These are phyloP conservation scores for Pangasius djambal DNA, from an alignment of 2,797 vertebrate genomes.

Conservation along the genomic window DNA sequence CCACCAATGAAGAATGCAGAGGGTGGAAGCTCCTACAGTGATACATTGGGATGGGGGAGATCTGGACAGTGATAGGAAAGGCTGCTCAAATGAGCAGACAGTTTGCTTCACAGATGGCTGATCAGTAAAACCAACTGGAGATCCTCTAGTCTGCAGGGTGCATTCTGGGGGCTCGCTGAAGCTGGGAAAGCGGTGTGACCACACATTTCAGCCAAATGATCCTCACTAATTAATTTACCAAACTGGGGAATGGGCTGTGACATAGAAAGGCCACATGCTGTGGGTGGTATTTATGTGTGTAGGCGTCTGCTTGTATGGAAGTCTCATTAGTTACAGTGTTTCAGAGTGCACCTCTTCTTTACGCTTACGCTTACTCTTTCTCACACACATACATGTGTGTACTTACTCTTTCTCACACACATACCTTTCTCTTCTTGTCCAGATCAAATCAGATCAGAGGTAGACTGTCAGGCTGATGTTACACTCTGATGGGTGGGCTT, in stretches of 20 bases:
- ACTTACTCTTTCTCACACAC: constrained; percentile 4
- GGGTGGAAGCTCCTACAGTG: constrained; percentile 33
- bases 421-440: background rate
- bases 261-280: constrained; percentile 30
- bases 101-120: constrained; percentile 79
- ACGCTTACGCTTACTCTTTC: background rate
- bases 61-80: constrained; percentile 71
- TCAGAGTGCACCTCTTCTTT: background rate
- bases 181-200: constrained; percentile 32
- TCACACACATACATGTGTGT: background rate
- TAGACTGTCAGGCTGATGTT: constrained; percentile 27
- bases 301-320: constrained; percentile 8
- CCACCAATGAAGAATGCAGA: constrained; percentile 7
- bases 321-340: background rate
- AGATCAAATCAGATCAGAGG: constrained; percentile 42
- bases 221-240: constrained; percentile 54
- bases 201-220: constrained; percentile 40
- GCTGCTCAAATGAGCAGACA: constrained; percentile 67
- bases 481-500: constrained; percentile 41
- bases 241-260: constrained; percentile 37
- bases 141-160: constrained; percentile 53
- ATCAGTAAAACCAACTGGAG: constrained; percentile 74
- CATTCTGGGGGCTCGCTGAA: constrained; percentile 16
- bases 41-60: constrained; percentile 65
- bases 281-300: constrained; percentile 31